These are phyloP conservation scores for Allophyes oxyacanthae DNA, from an alignment of 2,888 invertebrate genomes.

Conservation along the genomic window DNA sequence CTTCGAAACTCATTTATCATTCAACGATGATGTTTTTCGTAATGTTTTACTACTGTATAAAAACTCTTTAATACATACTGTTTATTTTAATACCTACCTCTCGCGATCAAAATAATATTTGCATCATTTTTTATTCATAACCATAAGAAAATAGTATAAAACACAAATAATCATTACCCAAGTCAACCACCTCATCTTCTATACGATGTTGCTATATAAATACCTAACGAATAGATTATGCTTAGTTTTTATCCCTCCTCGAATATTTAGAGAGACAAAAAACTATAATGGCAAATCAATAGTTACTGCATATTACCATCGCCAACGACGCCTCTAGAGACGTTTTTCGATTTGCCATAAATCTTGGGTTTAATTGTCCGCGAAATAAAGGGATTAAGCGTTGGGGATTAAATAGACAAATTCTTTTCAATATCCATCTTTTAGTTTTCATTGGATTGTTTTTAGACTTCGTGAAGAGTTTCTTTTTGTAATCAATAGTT, in stretches of 20 bases:
- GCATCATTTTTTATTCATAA: no score
- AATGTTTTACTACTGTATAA: no score
- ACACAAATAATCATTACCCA: no score
- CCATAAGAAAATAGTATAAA: no score
- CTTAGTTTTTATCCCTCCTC: conserved; percentile 33
- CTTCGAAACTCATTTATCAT: conserved; percentile 27
- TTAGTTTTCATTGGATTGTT: conserved; percentile 30
- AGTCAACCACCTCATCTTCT: no score
- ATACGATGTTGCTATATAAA: no score
- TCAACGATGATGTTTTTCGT: no score
- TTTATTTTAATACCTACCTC: no score
- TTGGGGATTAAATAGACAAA: conserved; percentile 64
- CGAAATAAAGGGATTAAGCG: conserved; percentile 87
- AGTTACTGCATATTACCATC: conserved; percentile 70
- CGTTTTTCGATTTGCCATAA: conserved; percentile 85
- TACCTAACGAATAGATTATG: conserved; percentile 7
- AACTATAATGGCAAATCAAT: conserved; percentile 67
- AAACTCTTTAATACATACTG: no score
- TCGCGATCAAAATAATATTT: no score
- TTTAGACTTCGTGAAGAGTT: background rate
- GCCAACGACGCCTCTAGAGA: conserved; percentile 55
- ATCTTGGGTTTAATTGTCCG: conserved; percentile 86
- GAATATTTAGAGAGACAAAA: conserved; percentile 38
- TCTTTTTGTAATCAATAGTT: background rate
- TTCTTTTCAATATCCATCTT: conserved; percentile 46